A percentile compares a stretch with the other conserved stretches of the same genome.
Conservation (phyloP, 92 coral and sea anemone genomes). For the Epizoanthus rinbou region DNA sequence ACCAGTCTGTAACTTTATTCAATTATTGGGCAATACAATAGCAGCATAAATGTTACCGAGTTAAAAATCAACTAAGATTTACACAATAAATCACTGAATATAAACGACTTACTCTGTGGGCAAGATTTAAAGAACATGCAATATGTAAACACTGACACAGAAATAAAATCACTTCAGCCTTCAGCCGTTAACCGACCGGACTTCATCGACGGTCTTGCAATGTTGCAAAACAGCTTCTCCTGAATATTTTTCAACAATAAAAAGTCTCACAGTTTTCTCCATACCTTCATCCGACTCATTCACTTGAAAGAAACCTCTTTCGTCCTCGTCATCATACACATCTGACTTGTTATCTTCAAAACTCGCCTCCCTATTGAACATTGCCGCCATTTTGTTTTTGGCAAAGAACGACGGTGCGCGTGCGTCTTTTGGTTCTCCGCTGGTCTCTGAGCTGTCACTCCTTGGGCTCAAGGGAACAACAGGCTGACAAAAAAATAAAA, state of each 20-base stretch:
- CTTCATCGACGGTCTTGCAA: no score
- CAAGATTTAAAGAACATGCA: not conserved
- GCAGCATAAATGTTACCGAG: not conserved
- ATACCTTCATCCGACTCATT: slow-evolving; percentile 99
- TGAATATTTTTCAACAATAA: not conserved
- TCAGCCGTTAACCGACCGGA: not conserved
- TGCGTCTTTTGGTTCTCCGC: slow-evolving; percentile 79
- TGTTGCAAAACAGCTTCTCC: not conserved
- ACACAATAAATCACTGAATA: not conserved
- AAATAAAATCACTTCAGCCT: not conserved
- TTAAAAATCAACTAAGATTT: not conserved
- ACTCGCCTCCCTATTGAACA: slow-evolving; percentile 88
- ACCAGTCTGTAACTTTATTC: no score
- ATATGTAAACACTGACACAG: slow-evolving; percentile 22
- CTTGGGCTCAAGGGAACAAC: slow-evolving; percentile 83
- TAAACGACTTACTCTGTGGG: not conserved
- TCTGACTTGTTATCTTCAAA: slow-evolving; percentile 95
- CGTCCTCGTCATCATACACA: slow-evolving; percentile 90
- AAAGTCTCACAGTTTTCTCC: not conserved
- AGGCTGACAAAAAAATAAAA: slow-evolving; percentile 25
- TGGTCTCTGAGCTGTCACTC: slow-evolving; percentile 81
- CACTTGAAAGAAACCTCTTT: slow-evolving; percentile 88
- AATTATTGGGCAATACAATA: not conserved
- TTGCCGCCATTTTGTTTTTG: slow-evolving; percentile 93
- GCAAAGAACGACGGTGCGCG: slow-evolving; percentile 68